phyloP scores from a whole-genome alignment of 2,113 vertebrate species.

The Callipepla californica region DNA sequence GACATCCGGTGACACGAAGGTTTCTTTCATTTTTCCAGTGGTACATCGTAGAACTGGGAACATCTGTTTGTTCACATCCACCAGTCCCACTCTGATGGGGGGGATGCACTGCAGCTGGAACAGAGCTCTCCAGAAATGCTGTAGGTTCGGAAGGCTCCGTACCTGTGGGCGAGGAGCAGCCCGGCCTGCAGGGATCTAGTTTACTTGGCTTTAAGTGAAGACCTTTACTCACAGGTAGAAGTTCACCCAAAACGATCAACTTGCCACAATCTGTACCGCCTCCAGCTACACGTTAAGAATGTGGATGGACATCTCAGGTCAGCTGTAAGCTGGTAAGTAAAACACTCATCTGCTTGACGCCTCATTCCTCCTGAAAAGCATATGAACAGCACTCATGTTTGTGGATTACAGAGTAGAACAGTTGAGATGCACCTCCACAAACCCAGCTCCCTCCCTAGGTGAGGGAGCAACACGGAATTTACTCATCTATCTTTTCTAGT shows the following conservation, averaged over 20 bases:
- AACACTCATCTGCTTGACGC: not conserved
- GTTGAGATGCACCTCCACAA: not conserved
- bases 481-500: not conserved
- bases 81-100: not conserved
- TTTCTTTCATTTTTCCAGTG: conserved; percentile 37
- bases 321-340: not conserved
- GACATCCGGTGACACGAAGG: not conserved
- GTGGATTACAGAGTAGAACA: too few species aligned
- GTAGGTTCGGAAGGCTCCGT: not conserved
- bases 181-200: not conserved
- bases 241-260: not conserved
- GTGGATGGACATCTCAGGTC: not conserved
- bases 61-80: not conserved
- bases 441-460: not conserved
- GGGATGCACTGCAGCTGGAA: not conserved
- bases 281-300: not conserved
- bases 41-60: conserved; percentile 8
- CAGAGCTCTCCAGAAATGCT: not conserved
- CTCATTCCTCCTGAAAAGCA: rapidly evolving
- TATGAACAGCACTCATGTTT: rapidly evolving
- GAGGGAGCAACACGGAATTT: not conserved
- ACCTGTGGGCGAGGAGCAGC: not conserved
- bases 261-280: not conserved
- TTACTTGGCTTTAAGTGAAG: not conserved
- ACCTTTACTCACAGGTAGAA: not conserved